Evolutionary conservation across 2,888 invertebrate genomes (phyloP), one percentile per base, ranked within the genome.

Genomic region (Cerastoderma edule): DNA sequence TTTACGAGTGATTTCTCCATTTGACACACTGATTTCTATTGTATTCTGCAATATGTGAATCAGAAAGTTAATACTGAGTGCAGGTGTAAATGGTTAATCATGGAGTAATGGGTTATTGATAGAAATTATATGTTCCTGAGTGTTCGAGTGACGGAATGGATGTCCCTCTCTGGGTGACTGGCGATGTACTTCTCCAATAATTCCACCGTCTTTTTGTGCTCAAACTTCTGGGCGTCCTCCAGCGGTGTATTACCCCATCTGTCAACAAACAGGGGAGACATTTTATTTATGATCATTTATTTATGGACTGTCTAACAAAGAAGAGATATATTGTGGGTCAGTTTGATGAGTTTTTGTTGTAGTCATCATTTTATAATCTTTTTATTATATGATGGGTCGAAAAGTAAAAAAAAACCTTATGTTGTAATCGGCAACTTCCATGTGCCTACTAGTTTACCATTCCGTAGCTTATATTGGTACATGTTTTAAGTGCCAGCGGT

Each of bases 211-310:
- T 95, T 94, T 0, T 94, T 92, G 92, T 98, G 97, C 0, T 96
- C 95, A 91, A 98, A 98, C 39, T 95, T 95, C 82, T 95, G 95
- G 0, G 98, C 98, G 92, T 98, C 98, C 90, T 98, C 97, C 46
- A 97, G 93, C 0, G 98, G 97, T 33, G 96, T 95, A 92, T 96
- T 97, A 44, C 97, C 97, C 98, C 98, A 98, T 85, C 98, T 95
- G 83, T 30, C 28, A 46, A 16, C 39, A 22, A 57, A 50, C 13
- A 8, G 24, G n/a, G 6, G n/a, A 16, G 6, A 6, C 16, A 50
- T 16, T 16, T 6, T 16, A 50, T n/a, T 50, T 6, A 8, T n/a
- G 53, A 50, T 16, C n/a, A 16, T 6, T 16, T 16, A 8, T 6
- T 50, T n/a, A 10, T 39, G 53, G n/a, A n/a, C n/a, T n/a, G n/a